These are phyloP conservation scores for Sisor rabdophorus DNA, from an alignment of 2,113 vertebrate genomes.

Conservation along the genomic window DNA sequence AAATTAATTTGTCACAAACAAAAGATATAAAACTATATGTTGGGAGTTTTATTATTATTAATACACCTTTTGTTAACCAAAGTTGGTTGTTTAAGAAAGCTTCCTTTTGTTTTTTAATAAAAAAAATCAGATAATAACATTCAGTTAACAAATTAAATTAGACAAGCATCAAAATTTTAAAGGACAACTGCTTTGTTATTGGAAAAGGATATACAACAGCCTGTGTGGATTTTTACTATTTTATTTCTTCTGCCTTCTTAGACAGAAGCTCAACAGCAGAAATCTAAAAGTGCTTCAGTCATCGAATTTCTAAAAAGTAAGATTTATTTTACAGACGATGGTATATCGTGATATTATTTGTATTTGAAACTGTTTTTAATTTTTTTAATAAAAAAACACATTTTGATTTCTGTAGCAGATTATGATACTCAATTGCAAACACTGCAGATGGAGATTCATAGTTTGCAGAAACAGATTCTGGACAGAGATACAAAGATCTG, in stretches of 20 bases:
- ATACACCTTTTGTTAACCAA: background rate
- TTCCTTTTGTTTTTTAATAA: background rate
- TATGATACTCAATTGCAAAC: constrained; percentile 43
- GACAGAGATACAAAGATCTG: constrained; percentile 64
- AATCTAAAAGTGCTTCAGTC: background rate
- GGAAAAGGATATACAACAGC: background rate
- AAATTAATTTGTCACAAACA: background rate
- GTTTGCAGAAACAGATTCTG: constrained; percentile 58
- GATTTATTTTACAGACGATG: background rate
- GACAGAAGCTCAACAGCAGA: constrained; percentile 38
- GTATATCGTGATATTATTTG: background rate
- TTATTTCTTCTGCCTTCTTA: constrained; percentile 33
- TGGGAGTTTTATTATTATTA: background rate
- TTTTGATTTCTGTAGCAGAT: constrained; percentile 44
- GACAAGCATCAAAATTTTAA: too few relatives aligned
- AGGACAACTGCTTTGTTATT: background rate
- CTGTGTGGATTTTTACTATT: background rate
- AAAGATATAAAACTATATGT: background rate
- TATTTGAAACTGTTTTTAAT: background rate
- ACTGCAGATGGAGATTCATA: constrained; percentile 45
- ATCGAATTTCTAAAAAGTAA: constrained; percentile 55
- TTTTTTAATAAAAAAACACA: background rate
- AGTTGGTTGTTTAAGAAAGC: background rate
- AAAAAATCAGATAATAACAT: background rate
- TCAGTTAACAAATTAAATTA: background rate